Conservation (phyloP, 2,113 vertebrate genomes). For the Rhodinocichla rosea region DNA sequence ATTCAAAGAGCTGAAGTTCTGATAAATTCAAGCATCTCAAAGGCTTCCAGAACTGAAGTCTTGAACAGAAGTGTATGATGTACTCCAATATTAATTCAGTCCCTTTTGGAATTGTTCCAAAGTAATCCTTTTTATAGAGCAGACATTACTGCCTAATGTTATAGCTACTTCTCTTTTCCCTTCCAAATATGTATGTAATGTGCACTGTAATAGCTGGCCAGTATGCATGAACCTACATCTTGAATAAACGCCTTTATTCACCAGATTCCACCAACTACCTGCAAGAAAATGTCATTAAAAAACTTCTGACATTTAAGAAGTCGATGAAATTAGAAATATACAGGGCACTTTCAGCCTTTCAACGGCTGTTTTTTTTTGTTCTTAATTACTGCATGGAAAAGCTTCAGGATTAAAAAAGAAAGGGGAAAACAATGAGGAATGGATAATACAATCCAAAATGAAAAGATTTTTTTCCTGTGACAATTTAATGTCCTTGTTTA, state of each 20-base stretch:
- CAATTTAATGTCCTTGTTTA: background rate
- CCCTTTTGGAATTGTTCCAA: background rate
- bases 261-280: background rate
- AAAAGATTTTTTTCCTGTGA: background rate
- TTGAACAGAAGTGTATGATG: background rate
- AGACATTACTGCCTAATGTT: background rate
- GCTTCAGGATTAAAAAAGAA: background rate
- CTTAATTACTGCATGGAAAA: background rate
- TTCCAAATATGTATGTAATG: background rate
- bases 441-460: background rate
- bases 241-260: background rate
- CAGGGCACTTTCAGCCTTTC: background rate
- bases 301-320: background rate
- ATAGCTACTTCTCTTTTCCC: background rate
- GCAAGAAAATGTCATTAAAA: background rate
- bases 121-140: background rate
- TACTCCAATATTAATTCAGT: background rate
- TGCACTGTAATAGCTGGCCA: background rate
- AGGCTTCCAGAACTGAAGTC: background rate
- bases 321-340: background rate
- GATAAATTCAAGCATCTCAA: background rate
- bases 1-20: background rate
- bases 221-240: background rate
- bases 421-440: background rate
- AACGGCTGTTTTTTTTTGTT: background rate